phyloP scores from a whole-genome alignment of 2,113 vertebrate species.

The Proteles cristata region DNA sequence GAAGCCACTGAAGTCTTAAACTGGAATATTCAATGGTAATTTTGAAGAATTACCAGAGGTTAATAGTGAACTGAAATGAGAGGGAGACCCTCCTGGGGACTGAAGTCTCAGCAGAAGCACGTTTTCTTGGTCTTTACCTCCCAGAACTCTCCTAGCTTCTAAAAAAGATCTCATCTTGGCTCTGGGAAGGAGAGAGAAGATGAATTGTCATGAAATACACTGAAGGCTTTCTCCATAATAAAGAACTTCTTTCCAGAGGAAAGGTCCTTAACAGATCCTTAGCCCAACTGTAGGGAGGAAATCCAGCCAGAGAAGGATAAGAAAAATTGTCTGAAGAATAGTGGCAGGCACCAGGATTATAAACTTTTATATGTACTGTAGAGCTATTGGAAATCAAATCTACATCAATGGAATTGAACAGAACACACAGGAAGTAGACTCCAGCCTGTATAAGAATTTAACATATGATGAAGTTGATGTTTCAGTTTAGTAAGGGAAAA shows the following conservation, averaged over 20 bases:
- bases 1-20: not conserved
- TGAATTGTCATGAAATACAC: not conserved
- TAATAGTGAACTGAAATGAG: not conserved
- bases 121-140: not conserved
- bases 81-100: rapidly evolving
- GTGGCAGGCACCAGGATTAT: not conserved
- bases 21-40: too few species aligned
- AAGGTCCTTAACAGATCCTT: not conserved
- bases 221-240: not conserved
- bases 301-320: not conserved
- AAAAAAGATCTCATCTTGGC: not conserved
- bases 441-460: not conserved
- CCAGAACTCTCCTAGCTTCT: not conserved
- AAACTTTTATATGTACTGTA: not conserved
- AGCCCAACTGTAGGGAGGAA: not conserved
- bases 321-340: not conserved
- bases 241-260: not conserved
- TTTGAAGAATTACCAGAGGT: not conserved
- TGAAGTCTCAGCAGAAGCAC: not conserved
- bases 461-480: not conserved
- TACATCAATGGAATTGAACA: not conserved
- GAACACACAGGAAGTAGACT: not conserved
- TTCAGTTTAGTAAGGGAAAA: not conserved
- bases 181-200: not conserved
- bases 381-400: not conserved